phyloP scores from a whole-genome alignment of 2,797 vertebrate genomes.

The Pangasius mekongensis region DNA sequence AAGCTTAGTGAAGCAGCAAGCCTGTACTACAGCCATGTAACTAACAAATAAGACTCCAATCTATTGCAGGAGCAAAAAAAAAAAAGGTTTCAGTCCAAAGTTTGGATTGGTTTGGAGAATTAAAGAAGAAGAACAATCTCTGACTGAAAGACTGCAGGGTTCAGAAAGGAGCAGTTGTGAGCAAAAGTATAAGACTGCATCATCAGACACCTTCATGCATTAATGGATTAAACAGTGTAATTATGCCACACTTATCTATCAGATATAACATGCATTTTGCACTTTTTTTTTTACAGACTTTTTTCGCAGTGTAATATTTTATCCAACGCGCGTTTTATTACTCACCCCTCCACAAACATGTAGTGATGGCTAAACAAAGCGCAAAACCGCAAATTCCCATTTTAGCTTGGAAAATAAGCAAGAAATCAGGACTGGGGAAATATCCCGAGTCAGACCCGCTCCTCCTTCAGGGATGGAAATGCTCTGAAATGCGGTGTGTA shows the following conservation, averaged over 20 bases:
- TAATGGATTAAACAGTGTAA: no score
- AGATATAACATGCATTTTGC: not conserved
- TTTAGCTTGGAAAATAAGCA: not conserved
- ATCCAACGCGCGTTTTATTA: not conserved
- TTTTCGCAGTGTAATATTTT: not conserved
- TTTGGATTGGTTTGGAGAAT: not conserved
- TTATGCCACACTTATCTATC: not conserved
- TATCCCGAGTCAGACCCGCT: not conserved
- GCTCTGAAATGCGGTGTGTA: not conserved
- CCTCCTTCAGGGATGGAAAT: not conserved
- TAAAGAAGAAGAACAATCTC: not conserved
- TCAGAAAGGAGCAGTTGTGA: not conserved
- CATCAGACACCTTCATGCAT: not conserved
- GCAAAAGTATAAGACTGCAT: not conserved
- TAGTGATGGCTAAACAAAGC: slow-evolving; percentile 59
- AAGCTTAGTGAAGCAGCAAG: not conserved
- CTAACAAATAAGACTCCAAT: not conserved
- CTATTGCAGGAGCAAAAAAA: not conserved
- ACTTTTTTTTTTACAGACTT: not conserved
- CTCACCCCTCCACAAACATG: slow-evolving; percentile 69
- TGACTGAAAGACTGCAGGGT: not conserved
- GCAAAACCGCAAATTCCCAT: slow-evolving; percentile 62
- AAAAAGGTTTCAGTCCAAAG: not conserved
- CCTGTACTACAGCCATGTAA: not conserved
- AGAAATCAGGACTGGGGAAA: not conserved